These are phyloP conservation scores for Melangyna quadrimaculata DNA, from an alignment of 2,888 invertebrate species.

Conservation along the genomic window DNA sequence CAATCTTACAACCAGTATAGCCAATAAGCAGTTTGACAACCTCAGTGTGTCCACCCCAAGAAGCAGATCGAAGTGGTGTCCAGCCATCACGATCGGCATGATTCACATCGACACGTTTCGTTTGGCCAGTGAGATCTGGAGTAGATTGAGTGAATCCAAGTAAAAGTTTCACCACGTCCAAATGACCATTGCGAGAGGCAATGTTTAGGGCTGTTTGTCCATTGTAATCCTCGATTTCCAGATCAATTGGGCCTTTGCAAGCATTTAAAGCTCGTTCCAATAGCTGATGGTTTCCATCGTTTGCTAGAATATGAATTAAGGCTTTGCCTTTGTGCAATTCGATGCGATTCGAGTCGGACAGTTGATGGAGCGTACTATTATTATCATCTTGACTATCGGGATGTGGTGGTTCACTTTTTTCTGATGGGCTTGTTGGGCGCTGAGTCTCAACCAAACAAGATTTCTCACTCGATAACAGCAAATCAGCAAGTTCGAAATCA, in stretches of 20 bases:
- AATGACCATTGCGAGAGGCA: constrained; percentile 90
- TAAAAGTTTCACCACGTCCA: constrained; percentile 86
- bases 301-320: constrained; percentile 88
- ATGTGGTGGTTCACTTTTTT: constrained; percentile 79
- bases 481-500: constrained; percentile 80
- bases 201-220: constrained; percentile 94
- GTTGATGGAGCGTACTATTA: constrained; percentile 79
- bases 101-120: constrained; percentile 86
- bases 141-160: constrained; percentile 79
- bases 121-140: constrained; percentile 78
- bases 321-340: constrained; percentile 84
- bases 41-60: constrained; percentile 97
- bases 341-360: constrained; percentile 80
- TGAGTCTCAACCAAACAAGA: constrained; percentile 80
- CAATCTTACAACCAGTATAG: constrained; percentile 89
- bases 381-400: constrained; percentile 80
- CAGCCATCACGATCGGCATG: constrained; percentile 93
- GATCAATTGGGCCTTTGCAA: constrained; percentile 81
- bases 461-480: constrained; percentile 80
- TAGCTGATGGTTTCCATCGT: constrained; percentile 87
- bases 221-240: constrained; percentile 87
- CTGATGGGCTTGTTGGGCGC: constrained; percentile 79
- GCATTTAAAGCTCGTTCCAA: constrained; percentile 85
- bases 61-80: constrained; percentile 95
- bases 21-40: constrained; percentile 90